phyloP scores from a whole-genome alignment of 2,888 invertebrate genomes.

The Chromoteleia sp. region DNA sequence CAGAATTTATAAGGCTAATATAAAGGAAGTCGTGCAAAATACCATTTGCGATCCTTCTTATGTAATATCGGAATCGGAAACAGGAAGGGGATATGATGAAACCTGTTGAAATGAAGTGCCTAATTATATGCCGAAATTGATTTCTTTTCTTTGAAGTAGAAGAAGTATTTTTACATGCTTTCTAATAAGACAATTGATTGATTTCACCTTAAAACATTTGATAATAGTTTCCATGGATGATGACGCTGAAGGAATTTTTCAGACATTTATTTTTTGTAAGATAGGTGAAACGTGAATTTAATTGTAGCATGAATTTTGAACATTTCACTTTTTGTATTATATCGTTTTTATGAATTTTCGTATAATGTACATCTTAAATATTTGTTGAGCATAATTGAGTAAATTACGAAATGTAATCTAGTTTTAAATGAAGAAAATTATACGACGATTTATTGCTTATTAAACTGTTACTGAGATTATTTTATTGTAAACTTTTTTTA shows the following conservation, averaged over 20 bases:
- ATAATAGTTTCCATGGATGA: too few species aligned
- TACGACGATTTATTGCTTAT: too few species aligned
- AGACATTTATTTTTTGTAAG: not conserved
- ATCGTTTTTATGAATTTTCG: too few species aligned
- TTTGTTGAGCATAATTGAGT: not conserved
- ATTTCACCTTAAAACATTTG: too few species aligned
- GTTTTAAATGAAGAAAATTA: too few species aligned
- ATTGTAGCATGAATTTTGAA: not conserved
- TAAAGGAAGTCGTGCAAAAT: slow-evolving; percentile 87
- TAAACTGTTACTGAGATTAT: too few species aligned
- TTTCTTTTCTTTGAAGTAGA: not conserved
- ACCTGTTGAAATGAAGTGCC: slow-evolving; percentile 46
- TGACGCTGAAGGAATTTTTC: slow-evolving; percentile 9
- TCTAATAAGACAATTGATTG: too few species aligned
- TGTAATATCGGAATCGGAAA: slow-evolving; percentile 73
- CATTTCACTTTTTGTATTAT: too few species aligned
- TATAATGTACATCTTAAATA: not conserved
- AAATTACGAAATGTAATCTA: not conserved
- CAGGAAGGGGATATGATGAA: slow-evolving; percentile 51
- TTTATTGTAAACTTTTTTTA: not conserved
- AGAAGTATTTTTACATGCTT: not conserved
- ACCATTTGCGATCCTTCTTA: slow-evolving; percentile 89
- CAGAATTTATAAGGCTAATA: slow-evolving; percentile 89
- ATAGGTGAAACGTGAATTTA: not conserved
- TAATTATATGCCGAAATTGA: not conserved